A percentile compares a stretch with the other conserved stretches of the same genome.
Evolutionary conservation across 2,888 invertebrate genomes (phyloP).

Genomic region (Aleiodes leptofemur): DNA sequence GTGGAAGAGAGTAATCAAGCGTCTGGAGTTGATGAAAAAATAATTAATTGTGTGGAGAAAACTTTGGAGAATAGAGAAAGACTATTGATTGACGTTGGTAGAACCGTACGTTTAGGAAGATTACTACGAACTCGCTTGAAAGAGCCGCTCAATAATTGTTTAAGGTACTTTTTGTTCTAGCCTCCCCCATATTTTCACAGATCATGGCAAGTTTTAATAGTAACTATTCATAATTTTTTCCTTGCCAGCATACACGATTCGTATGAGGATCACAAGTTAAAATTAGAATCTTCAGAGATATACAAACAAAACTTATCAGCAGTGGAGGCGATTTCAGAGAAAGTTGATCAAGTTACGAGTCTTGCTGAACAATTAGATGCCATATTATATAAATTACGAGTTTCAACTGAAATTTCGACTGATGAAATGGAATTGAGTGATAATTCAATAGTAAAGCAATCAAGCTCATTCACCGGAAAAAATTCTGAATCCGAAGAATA

Average conservation of each 20-base stretch:
- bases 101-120: conserved; percentile 84
- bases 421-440: conserved; percentile 10
- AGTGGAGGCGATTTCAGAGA: conserved; percentile 82
- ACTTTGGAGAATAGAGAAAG: conserved; percentile 80
- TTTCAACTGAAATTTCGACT: not conserved
- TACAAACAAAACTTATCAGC: conserved; percentile 77
- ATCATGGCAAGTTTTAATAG: too few species aligned
- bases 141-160: conserved; percentile 77
- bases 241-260: too few species aligned
- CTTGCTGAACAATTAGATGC: conserved; percentile 83
- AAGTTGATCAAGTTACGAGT: conserved; percentile 80
- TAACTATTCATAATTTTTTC: too few species aligned
- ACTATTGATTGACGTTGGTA: conserved; percentile 82
- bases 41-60: conserved; percentile 53
- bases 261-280: too few species aligned
- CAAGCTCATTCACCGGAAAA: conserved; percentile 43
- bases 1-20: conserved; percentile 63
- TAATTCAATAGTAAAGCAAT: conserved; percentile 3
- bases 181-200: too few species aligned
- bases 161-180: conserved; percentile 56
- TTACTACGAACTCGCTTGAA: conserved; percentile 81
- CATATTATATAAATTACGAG: conserved; percentile 67
- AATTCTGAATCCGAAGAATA: conserved; percentile 17
- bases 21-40: too few species aligned
- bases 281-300: too few species aligned